Evolutionary conservation across 2,888 invertebrate species (phyloP).

Genomic region (Spodoptera exigua): DNA sequence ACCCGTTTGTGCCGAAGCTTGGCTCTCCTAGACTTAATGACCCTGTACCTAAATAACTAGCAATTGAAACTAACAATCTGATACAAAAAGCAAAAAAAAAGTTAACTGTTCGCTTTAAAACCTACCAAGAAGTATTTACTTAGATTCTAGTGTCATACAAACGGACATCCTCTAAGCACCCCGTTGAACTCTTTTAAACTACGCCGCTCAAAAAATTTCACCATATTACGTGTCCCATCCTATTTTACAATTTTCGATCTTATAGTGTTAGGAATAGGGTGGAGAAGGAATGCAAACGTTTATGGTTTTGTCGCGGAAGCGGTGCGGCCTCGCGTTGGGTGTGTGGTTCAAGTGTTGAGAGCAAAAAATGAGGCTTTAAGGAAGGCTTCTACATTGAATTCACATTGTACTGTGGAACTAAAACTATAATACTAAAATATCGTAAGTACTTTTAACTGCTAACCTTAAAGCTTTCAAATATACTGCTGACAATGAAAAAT

Average conservation of each 20-base stretch:
- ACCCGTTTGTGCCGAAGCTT: too few species aligned
- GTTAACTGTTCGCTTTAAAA: slow-evolving; percentile 1
- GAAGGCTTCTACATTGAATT: slow-evolving; percentile 9
- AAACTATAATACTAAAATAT: too few species aligned
- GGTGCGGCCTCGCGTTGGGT: slow-evolving; percentile 71
- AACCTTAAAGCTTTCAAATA: not conserved
- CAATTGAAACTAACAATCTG: not conserved
- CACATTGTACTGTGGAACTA: too few species aligned
- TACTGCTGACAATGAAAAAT: too few species aligned
- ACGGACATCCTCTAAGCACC: slow-evolving; percentile 77
- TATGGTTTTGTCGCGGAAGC: slow-evolving; percentile 73
- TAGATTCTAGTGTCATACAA: slow-evolving; percentile 50
- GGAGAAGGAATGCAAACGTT: slow-evolving; percentile 35
- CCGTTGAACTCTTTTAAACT: slow-evolving; percentile 80
- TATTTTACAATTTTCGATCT: slow-evolving; percentile 45
- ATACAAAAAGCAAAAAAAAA: not conserved
- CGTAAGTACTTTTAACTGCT: too few species aligned
- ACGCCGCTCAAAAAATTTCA: slow-evolving; percentile 66
- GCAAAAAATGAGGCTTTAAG: slow-evolving; percentile 26
- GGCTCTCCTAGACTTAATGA: too few species aligned
- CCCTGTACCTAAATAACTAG: too few species aligned
- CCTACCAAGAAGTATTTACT: slow-evolving; percentile 25
- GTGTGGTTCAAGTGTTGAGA: slow-evolving; percentile 63
- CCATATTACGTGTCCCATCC: slow-evolving; percentile 10
- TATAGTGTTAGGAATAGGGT: slow-evolving; percentile 51